These are phyloP conservation scores for Thumatha senex DNA, from an alignment of 2,888 invertebrate species.

Conservation along the genomic window DNA sequence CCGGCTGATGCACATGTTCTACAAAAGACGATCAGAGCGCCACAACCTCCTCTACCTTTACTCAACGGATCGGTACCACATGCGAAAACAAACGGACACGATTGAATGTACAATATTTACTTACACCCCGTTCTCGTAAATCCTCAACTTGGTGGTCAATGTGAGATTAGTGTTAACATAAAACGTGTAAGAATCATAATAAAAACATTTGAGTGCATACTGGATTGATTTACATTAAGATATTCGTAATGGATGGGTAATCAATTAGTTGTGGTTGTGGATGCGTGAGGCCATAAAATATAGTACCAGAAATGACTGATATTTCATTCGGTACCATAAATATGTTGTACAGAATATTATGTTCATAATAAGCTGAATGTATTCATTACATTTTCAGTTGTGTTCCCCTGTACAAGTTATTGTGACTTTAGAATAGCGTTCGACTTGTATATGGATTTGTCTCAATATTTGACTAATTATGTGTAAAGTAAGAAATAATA, in stretches of 20 bases:
- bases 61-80: conserved; percentile 74
- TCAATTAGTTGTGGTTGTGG: conserved; percentile 64
- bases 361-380: conserved; percentile 39
- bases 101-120: conserved; percentile 61
- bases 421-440: conserved; percentile 39
- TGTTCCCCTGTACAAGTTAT: conserved; percentile 42
- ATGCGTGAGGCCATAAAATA: conserved; percentile 59
- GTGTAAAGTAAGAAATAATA: conserved; percentile 53
- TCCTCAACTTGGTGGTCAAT: conserved; percentile 63
- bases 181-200: conserved; percentile 64
- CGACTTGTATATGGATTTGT: conserved; percentile 54
- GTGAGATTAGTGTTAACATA: conserved; percentile 69
- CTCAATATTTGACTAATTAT: conserved; percentile 45
- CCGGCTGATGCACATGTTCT: conserved; percentile 99
- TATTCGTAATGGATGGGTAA: conserved; percentile 51
- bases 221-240: conserved; percentile 57
- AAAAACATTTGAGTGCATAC: conserved; percentile 58
- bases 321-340: conserved; percentile 43
- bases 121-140: too few relatives aligned
- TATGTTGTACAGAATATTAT: conserved; percentile 53
- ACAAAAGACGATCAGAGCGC: conserved; percentile 91
- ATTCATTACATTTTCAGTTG: conserved; percentile 37
- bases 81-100: conserved; percentile 78
- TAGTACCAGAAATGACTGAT: conserved; percentile 61
- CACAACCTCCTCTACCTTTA: conserved; percentile 61